A percentile compares a stretch with the other conserved stretches of the same genome.
phyloP scores from a whole-genome alignment of 2,888 invertebrate genomes.

The Nymphalis polychloros region DNA sequence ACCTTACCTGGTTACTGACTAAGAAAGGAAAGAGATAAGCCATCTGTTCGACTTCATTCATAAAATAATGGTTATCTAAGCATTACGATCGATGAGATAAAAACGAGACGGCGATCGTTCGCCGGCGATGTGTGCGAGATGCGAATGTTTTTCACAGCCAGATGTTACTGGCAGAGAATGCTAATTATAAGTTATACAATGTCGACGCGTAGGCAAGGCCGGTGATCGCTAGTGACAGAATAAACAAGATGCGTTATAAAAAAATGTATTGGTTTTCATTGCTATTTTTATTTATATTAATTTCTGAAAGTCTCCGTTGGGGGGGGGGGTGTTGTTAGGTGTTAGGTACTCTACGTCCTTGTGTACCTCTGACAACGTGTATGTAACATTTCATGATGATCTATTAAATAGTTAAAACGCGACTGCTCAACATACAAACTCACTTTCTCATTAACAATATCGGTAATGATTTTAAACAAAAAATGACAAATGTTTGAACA shows the following conservation, averaged over 20 bases:
- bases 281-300: too few relatives aligned
- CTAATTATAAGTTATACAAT: slow-evolving; percentile 23
- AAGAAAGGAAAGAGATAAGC: neutral
- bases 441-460: too few relatives aligned
- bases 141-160: slow-evolving; percentile 24
- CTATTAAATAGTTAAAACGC: too few relatives aligned
- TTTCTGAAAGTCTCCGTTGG: too few relatives aligned
- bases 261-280: neutral
- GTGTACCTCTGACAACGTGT: too few relatives aligned
- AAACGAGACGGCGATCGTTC: slow-evolving; percentile 11
- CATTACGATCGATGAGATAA: slow-evolving; percentile 11
- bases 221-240: neutral
- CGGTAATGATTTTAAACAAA: too few relatives aligned
- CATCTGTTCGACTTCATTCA: slow-evolving; percentile 5
- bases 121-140: slow-evolving; percentile 16
- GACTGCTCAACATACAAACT: too few relatives aligned
- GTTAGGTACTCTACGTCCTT: too few relatives aligned
- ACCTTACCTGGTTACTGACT: neutral
- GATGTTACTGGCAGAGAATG: slow-evolving; percentile 18
- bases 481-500: too few relatives aligned
- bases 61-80: slow-evolving; percentile 2
- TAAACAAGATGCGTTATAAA: neutral
- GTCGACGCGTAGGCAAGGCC: slow-evolving; percentile 10
- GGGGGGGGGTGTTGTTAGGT: too few relatives aligned
- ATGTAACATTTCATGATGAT: too few relatives aligned